A percentile compares a stretch with the other conserved stretches of the same genome.
These are phyloP conservation scores for Corynorhinus townsendii DNA, from an alignment of 2,113 vertebrate species.

Conservation along the genomic window DNA sequence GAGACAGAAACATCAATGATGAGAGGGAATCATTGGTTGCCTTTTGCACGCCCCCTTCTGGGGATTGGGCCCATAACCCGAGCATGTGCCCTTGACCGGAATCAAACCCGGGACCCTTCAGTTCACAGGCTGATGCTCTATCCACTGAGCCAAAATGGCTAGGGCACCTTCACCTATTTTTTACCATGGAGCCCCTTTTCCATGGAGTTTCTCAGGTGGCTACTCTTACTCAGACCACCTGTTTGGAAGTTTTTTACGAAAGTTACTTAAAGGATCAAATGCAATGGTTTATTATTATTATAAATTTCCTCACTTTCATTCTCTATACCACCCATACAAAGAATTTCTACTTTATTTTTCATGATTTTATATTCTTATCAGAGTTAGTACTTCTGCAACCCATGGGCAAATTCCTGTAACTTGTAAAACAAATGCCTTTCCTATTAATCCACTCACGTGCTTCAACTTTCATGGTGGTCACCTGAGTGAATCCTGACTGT, in stretches of 20 bases:
- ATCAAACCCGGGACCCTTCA: too few species aligned
- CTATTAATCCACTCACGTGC: not conserved
- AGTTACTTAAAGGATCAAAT: not conserved
- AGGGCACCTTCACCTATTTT: too few species aligned
- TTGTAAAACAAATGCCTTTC: not conserved
- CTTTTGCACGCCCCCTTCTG: too few species aligned
- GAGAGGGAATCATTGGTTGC: not conserved
- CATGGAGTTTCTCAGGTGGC: not conserved
- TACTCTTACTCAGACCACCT: not conserved
- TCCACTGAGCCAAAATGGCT: too few species aligned
- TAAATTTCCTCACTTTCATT: not conserved
- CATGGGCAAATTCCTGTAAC: not conserved
- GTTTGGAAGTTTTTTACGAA: not conserved
- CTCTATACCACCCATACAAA: not conserved
- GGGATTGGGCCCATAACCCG: too few species aligned
- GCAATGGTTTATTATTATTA: not conserved
- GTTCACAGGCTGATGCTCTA: too few species aligned
- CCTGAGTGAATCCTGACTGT: not conserved
- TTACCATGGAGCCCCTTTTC: not conserved
- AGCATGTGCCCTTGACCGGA: too few species aligned
- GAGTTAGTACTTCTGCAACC: not conserved
- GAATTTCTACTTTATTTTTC: not conserved
- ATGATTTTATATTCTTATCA: not conserved
- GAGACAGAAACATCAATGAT: not conserved
- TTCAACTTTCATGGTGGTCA: not conserved